phyloP scores from a whole-genome alignment of 37 sponge, comb jelly and placozoan genomes.

The Ephydatia muelleri region DNA sequence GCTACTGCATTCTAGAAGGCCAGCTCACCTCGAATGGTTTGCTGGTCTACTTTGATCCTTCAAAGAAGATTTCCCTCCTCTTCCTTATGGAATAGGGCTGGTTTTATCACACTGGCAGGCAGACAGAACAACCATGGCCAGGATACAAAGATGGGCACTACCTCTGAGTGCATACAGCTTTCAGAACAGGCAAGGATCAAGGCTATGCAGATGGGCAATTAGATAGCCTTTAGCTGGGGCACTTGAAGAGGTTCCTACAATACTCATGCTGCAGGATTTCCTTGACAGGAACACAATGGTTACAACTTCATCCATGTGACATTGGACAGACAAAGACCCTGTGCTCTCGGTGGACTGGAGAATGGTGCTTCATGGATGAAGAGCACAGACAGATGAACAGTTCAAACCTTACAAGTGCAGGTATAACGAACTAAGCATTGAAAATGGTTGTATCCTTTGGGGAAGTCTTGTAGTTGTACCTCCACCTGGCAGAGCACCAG shows the following conservation, averaged over 20 bases:
- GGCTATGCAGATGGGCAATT: background rate
- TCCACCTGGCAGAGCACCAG: background rate
- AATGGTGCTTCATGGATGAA: background rate
- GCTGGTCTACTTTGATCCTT: no score
- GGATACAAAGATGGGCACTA: conserved; percentile 16
- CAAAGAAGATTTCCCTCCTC: no score
- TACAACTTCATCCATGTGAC: background rate
- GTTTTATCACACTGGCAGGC: no score
- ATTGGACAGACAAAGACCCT: conserved; percentile 1
- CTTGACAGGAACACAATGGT: background rate
- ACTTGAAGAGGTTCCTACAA: background rate
- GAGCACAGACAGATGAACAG: background rate
- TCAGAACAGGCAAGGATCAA: background rate
- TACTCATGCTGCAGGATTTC: background rate
- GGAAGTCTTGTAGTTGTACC: conserved; percentile 22
- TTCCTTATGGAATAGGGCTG: no score
- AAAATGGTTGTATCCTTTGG: conserved; percentile 25
- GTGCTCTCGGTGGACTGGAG: background rate
- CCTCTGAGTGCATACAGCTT: background rate
- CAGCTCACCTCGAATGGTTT: no score
- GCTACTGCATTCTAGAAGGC: no score
- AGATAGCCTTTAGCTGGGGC: background rate
- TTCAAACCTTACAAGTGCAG: background rate
- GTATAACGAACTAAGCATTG: background rate
- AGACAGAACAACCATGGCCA: no score